Conservation (phyloP, 2,888 invertebrate species). For the Chrysomela aeneicollis region DNA sequence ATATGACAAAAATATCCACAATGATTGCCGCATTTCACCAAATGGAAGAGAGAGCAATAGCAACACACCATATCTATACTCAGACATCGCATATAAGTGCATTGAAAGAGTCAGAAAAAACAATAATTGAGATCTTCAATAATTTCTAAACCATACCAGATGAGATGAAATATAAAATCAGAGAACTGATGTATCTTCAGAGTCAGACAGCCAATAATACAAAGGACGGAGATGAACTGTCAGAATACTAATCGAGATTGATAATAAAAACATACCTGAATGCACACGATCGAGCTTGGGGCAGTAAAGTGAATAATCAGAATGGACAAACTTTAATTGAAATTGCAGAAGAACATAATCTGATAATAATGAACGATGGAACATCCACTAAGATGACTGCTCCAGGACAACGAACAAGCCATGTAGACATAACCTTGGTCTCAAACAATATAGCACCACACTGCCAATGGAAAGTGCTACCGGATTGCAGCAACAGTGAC, state of each 20-base stretch:
- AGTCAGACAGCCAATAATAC: too few species aligned
- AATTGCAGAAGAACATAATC: neutral
- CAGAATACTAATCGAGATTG: neutral
- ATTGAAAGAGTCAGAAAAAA: too few species aligned
- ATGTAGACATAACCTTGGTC: constrained; percentile 23
- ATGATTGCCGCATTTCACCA: too few species aligned
- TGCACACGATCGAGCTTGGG: constrained; percentile 10
- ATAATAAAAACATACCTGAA: constrained; percentile 9
- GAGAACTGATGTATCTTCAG: too few species aligned
- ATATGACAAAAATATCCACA: too few species aligned
- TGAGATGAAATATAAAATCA: too few species aligned
- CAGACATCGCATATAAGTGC: too few species aligned
- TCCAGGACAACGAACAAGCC: neutral
- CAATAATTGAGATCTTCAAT: too few species aligned
- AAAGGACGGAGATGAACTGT: too few species aligned
- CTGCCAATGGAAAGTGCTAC: neutral
- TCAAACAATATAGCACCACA: neutral
- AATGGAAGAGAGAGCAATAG: too few species aligned
- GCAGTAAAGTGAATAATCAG: neutral
- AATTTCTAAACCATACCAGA: too few species aligned
- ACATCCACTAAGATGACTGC: constrained; percentile 8
- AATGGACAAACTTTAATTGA: constrained; percentile 1
- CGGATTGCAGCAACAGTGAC: constrained; percentile 1
- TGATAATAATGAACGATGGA: constrained; percentile 21
- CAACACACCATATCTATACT: too few species aligned